Percentiles rank a stretch among this genome's conserved stretches.
These are phyloP conservation scores for Ellobium chinense DNA, from an alignment of 2,888 invertebrate species.

Conservation along the genomic window DNA sequence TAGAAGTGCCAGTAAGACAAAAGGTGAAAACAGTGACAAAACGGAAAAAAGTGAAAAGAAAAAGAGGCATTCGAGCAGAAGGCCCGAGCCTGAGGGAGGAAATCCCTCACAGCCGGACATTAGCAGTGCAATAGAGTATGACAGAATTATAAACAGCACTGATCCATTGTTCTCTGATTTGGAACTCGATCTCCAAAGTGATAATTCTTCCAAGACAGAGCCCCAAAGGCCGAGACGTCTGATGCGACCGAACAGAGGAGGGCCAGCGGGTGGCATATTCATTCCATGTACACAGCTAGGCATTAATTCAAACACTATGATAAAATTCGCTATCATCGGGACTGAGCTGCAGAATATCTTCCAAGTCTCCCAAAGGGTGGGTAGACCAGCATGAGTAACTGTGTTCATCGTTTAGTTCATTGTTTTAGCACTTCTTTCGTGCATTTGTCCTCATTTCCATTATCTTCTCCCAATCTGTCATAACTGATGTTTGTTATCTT, in stretches of 20 bases:
- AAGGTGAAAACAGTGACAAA: constrained; percentile 48
- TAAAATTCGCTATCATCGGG: constrained; percentile 97
- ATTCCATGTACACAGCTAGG: constrained; percentile 63
- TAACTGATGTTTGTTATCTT: too few relatives aligned
- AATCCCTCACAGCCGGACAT: constrained; percentile 49
- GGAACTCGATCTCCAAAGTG: constrained; percentile 61
- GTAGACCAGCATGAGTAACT: too few relatives aligned
- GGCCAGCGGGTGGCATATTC: constrained; percentile 52
- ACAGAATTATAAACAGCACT: constrained; percentile 70
- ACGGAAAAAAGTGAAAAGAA: constrained; percentile 54
- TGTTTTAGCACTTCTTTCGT: too few relatives aligned
- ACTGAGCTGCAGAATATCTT: constrained; percentile 98
- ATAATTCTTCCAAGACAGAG: constrained; percentile 38
- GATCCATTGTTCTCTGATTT: constrained; percentile 74
- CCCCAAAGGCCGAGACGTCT: constrained; percentile 37
- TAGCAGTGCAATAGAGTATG: constrained; percentile 64
- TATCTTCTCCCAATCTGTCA: too few relatives aligned
- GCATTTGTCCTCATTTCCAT: too few relatives aligned
- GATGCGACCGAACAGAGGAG: constrained; percentile 35
- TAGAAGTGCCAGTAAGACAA: constrained; percentile 23
- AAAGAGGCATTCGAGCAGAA: constrained; percentile 53
- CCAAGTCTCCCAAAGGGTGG: constrained; percentile 86
- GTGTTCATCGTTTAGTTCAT: too few relatives aligned
- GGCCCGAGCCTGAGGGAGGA: constrained; percentile 76
- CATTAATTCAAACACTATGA: constrained; percentile 94